These are phyloP conservation scores for Drosophila melanocephala DNA, from an alignment of 2,888 invertebrate species.

Conservation along the genomic window DNA sequence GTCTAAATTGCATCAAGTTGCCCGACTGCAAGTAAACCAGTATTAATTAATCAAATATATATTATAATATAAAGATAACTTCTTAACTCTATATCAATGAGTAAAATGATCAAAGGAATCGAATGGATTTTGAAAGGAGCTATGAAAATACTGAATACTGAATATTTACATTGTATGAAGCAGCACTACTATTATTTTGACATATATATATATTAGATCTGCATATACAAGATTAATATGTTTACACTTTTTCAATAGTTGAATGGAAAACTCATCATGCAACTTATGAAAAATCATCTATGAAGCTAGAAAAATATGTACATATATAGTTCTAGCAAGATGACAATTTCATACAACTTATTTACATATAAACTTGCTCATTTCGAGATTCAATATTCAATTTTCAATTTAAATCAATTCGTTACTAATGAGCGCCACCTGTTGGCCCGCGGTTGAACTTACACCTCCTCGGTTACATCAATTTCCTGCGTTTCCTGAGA, in stretches of 20 bases:
- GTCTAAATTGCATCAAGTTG: conserved; percentile 83
- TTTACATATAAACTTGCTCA: not conserved
- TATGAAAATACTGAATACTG: no score
- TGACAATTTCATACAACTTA: not conserved
- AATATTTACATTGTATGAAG: no score
- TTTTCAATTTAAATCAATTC: not conserved
- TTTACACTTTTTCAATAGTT: no score
- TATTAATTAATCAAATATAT: not conserved
- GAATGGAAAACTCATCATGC: no score
- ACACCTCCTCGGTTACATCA: conserved; percentile 29
- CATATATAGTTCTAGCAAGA: not conserved
- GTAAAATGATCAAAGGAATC: no score
- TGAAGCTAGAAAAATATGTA: no score
- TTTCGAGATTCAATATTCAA: not conserved
- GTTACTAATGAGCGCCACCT: not conserved
- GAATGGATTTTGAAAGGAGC: no score
- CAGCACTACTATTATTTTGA: no score
- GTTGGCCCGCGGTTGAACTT: conserved; percentile 11
- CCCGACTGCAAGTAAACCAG: conserved; percentile 70
- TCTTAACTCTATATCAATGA: no score
- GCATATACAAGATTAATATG: no score
- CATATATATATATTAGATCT: no score
- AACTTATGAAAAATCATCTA: no score
- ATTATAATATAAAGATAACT: not conserved
- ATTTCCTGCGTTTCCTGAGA: conserved; percentile 25